Base-by-base conservation (phyloP, 2,888 invertebrate genomes). In the Rugalucina vietnamica region DNA sequence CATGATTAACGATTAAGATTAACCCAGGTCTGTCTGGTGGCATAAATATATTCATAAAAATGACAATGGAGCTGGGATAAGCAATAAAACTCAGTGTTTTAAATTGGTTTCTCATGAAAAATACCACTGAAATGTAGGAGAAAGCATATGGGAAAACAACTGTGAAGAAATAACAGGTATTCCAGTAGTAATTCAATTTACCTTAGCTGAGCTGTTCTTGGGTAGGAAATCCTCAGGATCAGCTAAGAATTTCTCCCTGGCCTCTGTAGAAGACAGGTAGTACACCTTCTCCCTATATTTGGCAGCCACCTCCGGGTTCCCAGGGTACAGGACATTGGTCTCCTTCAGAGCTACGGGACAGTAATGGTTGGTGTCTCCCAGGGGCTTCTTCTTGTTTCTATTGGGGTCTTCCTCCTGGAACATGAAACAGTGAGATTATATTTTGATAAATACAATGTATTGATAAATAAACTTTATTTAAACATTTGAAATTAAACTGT, bases 351-450 rank as follows among this genome's bases (percentile, higher is more conserved):
- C 86, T 14, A 95, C 95, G 5, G 95, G 95, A 88, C 95, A 95
- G 90, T 93, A 95, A 87, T 94, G 92, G 82, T 92, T 94, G n/a
- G 92, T 92, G 86, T 95, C 95, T 21, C 95, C 95, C 12, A 95
- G 88, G 0, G 91, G 92, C 85, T 94, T 95, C 89, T 94, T 95
- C 79, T 91, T 90, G 82, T 88, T 92, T n/a, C 93, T 89, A 77
- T 93, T 94, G 0, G 94, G 92, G 84, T 95, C 94, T 81, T 94
- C 94, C 78, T 94, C 93, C 93, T 94, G 82, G 2, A 79, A 75
- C 50, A 65, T n/a, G n/a, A n/a, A n/a, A n/a, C n/a, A n/a, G n/a
- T n/a, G n/a, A n/a, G n/a, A n/a, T n/a, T n/a, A n/a, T n/a, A n/a
- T n/a, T n/a, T n/a, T n/a, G n/a, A n/a, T n/a, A n/a, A n/a, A n/a